phyloP scores from a whole-genome alignment of 2,797 vertebrate species.

The Paramormyrops hopkinsi region DNA sequence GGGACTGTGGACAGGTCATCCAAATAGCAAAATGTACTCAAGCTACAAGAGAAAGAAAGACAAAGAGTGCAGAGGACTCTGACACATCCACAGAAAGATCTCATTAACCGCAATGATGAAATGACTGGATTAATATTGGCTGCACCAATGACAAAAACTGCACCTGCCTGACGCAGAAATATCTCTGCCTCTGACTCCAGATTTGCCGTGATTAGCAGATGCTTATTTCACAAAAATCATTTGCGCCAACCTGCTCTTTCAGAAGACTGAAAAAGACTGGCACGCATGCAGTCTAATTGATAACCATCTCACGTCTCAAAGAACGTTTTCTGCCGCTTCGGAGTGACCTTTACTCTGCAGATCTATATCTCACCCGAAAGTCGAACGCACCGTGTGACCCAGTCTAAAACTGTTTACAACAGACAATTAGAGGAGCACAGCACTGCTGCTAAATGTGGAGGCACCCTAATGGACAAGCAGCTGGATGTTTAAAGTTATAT shows the following conservation, averaged over 20 bases:
- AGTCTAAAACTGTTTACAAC: constrained; percentile 11
- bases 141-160: constrained; percentile 31
- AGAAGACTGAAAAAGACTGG: not conserved
- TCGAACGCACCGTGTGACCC: not conserved
- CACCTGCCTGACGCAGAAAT: constrained; percentile 43
- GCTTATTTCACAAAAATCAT: not conserved
- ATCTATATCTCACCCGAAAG: not conserved
- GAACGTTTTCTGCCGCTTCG: not conserved
- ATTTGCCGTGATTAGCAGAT: constrained; percentile 24
- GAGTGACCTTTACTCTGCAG: constrained; percentile 13
- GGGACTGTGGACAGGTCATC: constrained; percentile 14
- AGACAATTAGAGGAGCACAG: not conserved
- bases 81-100: not conserved
- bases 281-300: constrained; percentile 3
- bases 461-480: not conserved
- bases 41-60: constrained; percentile 55
- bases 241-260: not conserved
- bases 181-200: not conserved
- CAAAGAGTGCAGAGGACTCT: constrained; percentile 44
- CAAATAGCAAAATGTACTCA: constrained; percentile 38
- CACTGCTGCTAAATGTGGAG: not conserved
- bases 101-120: constrained; percentile 51
- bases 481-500: not conserved
- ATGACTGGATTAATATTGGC: constrained; percentile 52
- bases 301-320: constrained; percentile 7